Base-by-base conservation (phyloP, 2,797 vertebrate species). In the Coilia nasus region DNA sequence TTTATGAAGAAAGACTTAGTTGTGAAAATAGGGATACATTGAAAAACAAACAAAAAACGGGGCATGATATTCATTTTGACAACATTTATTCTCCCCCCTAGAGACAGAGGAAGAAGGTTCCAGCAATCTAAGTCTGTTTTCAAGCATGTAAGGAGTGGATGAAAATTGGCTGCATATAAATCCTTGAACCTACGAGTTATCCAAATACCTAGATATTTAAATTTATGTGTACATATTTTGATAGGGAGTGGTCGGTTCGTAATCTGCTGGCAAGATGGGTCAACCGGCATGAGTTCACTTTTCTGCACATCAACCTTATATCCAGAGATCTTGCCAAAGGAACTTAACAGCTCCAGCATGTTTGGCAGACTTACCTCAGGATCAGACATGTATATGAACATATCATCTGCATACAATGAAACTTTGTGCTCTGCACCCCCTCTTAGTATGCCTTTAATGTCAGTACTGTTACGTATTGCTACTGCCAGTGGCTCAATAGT, bases 261-360 rank as follows among this genome's bases (percentile, higher is more conserved):
- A 82, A 21, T 85, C 83, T 21, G 80, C 54, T 17, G 0, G 9
- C 15, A 64, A 87, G n/a, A 85, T 1, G 21, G 85, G 54, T 44
- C 83, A 83, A 82, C 81, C 14, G 2, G 41, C 81, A 2, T 15
- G 46, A 14, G 83, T 89, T 87, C 6, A 88, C 12, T 50, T 84
- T 86, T n/a, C n/a, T n/a, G n/a, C n/a, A n/a, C n/a, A n/a, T n/a
- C n/a, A n/a, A n/a, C n/a, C n/a, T n/a, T n/a, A 25, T 81, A 87
- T 6, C 82, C 83, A 31, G 83, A 89, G 12, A 86, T 62, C 56
- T 23, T 82, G 3, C 85, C 44, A n/a, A 87, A 89, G 6, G 81
- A 6, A 21, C 0, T n/a, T 44, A 86, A 31, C 44, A 88, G 12
- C 5, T 0, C 50, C 21, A 86, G 1, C 35, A 86, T 12, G 6